A percentile compares a stretch with the other conserved stretches of the same genome.
Evolutionary conservation across 1,140 invertebrate genomes (phyloP).

Genomic region (Aricia agestis): DNA sequence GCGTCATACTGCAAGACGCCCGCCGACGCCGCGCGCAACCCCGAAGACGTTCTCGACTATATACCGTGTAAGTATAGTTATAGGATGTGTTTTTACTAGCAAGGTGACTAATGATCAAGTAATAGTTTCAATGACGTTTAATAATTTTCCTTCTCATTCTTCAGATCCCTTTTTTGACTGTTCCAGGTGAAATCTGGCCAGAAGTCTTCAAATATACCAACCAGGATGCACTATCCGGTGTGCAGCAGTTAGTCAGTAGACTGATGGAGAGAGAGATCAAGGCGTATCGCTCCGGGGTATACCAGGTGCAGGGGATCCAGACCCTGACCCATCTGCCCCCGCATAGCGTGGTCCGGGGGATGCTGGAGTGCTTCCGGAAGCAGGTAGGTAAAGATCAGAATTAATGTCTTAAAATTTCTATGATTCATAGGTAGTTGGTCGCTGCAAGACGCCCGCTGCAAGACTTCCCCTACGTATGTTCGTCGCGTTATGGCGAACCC

Average conservation of each 20-base stretch:
- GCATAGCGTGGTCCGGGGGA: slow-evolving; percentile 45
- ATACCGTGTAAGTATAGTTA: slow-evolving; percentile 67
- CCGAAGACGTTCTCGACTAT: slow-evolving; percentile 73
- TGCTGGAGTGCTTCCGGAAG: slow-evolving; percentile 50
- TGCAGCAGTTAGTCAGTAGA: slow-evolving; percentile 36
- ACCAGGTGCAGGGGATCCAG: slow-evolving; percentile 38
- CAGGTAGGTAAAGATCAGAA: slow-evolving; percentile 39
- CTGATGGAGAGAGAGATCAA: slow-evolving; percentile 55
- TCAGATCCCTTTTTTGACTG: not conserved
- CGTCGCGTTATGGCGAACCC: too few species aligned
- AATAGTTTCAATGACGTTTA: too few species aligned
- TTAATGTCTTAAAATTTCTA: too few species aligned
- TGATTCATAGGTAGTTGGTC: too few species aligned
- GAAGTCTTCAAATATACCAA: slow-evolving; percentile 62
- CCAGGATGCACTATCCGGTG: slow-evolving; percentile 40
- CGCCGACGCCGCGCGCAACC: slow-evolving; percentile 65
- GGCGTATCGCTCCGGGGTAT: slow-evolving; percentile 48
- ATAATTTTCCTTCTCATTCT: too few species aligned
- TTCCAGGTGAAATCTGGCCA: slow-evolving; percentile 61
- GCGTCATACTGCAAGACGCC: slow-evolving; percentile 64
- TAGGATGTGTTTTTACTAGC: not conserved
- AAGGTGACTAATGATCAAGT: too few species aligned
- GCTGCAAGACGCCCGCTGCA: too few species aligned
- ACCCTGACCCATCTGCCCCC: slow-evolving; percentile 32
- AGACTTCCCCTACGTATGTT: too few species aligned